phyloP scores from a whole-genome alignment of 2,113 vertebrate species.

The Hymenochirus boettgeri region DNA sequence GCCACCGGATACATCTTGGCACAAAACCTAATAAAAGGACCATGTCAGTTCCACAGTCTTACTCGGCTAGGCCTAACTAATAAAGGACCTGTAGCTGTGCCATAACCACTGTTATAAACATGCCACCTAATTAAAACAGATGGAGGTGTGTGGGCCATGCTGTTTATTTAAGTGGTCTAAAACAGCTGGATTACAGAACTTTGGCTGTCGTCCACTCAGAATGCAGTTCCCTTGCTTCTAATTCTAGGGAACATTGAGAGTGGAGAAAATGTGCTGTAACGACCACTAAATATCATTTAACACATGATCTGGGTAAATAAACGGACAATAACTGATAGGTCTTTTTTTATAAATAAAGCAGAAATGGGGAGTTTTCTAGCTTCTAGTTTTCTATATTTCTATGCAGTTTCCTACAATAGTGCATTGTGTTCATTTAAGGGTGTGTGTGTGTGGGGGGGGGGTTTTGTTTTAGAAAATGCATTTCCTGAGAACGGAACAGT shows the following conservation, averaged over 20 bases:
- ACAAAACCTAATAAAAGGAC: conserved; percentile 20
- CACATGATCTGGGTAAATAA: no score
- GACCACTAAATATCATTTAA: conserved; percentile 10
- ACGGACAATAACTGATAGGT: no score
- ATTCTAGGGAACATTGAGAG: conserved; percentile 30
- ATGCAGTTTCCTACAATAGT: no score
- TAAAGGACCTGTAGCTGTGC: conserved; percentile 28
- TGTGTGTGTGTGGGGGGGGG: no score
- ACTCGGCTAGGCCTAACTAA: conserved; percentile 30
- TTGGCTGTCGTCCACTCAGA: conserved; percentile 29
- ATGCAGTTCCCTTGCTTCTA: conserved; percentile 13
- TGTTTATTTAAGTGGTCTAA: conserved; percentile 39
- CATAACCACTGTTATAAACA: conserved; percentile 41
- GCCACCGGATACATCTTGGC: conserved; percentile 17
- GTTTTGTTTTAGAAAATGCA: no score
- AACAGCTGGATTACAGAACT: conserved; percentile 38
- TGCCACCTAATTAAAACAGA: conserved; percentile 40
- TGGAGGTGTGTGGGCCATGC: conserved; percentile 30
- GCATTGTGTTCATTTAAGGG: no score
- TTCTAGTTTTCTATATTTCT: no score
- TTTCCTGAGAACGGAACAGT: no score
- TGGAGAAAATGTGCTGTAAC: conserved; percentile 15
- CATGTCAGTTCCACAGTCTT: conserved; percentile 21
- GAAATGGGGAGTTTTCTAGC: no score
- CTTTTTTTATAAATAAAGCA: no score